Percentiles rank a stretch among this genome's conserved stretches.
Conservation (phyloP, 2,888 invertebrate species). For the Leucoptera coffeella region DNA sequence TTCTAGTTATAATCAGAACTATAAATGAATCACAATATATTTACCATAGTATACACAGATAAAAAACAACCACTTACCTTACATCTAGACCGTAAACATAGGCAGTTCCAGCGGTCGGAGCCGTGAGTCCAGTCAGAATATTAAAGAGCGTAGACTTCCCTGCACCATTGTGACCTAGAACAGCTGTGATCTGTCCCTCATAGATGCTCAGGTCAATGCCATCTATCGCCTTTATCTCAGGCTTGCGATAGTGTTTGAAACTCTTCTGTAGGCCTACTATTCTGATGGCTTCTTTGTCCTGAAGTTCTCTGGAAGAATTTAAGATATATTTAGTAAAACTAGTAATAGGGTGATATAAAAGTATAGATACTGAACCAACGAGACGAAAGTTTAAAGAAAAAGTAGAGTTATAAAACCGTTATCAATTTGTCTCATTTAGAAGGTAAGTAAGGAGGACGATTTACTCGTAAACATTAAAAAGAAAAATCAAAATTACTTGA, state of each 20-base stretch:
- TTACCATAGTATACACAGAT: background rate
- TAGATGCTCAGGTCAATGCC: conserved; percentile 77
- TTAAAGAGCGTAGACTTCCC: conserved; percentile 84
- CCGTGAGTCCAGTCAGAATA: conserved; percentile 74
- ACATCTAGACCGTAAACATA: conserved; percentile 72
- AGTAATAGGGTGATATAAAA: too few relatives aligned
- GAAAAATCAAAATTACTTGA: too few relatives aligned
- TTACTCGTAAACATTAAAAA: too few relatives aligned
- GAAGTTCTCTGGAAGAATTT: conserved; percentile 46
- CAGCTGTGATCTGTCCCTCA: conserved; percentile 80
- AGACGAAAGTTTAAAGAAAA: too few relatives aligned
- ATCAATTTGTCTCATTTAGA: too few relatives aligned
- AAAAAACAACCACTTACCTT: conserved; percentile 27
- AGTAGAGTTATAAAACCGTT: too few relatives aligned
- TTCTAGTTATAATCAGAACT: too few relatives aligned
- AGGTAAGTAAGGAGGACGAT: too few relatives aligned
- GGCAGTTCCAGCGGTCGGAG: conserved; percentile 67
- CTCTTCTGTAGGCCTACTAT: conserved; percentile 69
- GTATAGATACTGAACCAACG: too few relatives aligned
- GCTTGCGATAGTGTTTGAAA: conserved; percentile 62
- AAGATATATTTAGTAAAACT: too few relatives aligned
- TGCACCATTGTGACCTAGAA: conserved; percentile 81
- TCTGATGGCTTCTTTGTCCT: conserved; percentile 67
- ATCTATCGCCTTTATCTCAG: conserved; percentile 67
- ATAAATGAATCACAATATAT: background rate